Percentiles rank a stretch among this genome's conserved stretches.
Evolutionary conservation across 35 echinoderm and acorn worm species (phyloP).

Genomic region (Apostichopus parvimensis): DNA sequence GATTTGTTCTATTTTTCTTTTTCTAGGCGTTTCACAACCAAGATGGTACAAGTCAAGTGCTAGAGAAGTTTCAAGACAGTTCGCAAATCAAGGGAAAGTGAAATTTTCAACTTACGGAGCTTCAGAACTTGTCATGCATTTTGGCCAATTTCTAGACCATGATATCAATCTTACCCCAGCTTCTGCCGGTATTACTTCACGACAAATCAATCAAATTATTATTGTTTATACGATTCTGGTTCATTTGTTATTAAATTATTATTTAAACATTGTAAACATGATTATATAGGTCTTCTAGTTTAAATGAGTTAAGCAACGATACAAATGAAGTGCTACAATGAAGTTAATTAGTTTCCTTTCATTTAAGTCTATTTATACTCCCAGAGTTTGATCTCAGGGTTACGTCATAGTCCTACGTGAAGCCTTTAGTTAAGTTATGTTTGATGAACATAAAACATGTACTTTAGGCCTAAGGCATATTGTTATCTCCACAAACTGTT

Average conservation of each 20-base stretch:
- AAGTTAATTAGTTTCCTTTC: neutral
- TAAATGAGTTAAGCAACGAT: neutral
- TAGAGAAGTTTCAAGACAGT: neutral
- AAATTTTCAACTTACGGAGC: constrained; percentile 2
- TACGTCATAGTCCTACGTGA: too few species aligned
- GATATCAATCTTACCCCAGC: constrained; percentile 26
- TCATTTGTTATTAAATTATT: too few species aligned
- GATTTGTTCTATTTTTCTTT: too few species aligned
- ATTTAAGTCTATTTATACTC: too few species aligned
- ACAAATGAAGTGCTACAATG: neutral
- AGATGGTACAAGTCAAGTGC: neutral
- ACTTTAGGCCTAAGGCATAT: too few species aligned
- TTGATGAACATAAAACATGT: too few species aligned
- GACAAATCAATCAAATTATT: too few species aligned
- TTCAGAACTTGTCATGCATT: neutral
- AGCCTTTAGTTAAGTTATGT: too few species aligned
- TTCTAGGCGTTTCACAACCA: neutral
- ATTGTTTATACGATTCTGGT: too few species aligned
- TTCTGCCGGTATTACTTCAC: neutral
- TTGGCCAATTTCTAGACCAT: neutral
- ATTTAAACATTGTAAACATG: too few species aligned
- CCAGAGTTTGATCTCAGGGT: too few species aligned
- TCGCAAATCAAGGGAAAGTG: neutral
- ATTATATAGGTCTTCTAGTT: neutral
- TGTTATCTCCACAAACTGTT: too few species aligned